Percentiles rank a stretch among this genome's conserved stretches.
phyloP scores from a whole-genome alignment of 2,888 invertebrate species.

The Hirtodrosophila histrioides region DNA sequence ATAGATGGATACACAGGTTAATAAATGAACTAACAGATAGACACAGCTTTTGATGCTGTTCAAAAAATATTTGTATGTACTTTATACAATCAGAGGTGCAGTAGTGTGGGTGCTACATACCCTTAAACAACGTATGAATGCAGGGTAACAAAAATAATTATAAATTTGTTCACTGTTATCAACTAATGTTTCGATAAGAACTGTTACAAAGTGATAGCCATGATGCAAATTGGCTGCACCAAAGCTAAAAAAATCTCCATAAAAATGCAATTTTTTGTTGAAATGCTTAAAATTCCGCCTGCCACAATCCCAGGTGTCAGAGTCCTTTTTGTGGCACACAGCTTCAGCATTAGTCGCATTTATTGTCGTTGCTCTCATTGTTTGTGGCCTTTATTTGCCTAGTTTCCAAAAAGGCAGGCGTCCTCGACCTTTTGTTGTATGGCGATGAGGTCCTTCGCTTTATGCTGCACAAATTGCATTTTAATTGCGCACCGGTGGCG shows the following conservation, averaged over 20 bases:
- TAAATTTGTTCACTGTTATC: too few species aligned
- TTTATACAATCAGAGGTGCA: too few species aligned
- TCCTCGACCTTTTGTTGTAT: slow-evolving; percentile 30
- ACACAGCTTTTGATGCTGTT: too few species aligned
- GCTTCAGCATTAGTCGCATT: slow-evolving; percentile 24
- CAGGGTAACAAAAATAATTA: too few species aligned
- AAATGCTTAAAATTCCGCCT: slow-evolving; percentile 8
- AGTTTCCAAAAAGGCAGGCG: slow-evolving; percentile 19
- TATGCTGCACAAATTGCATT: slow-evolving; percentile 69
- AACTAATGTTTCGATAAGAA: background rate
- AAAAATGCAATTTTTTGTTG: slow-evolving; percentile 32
- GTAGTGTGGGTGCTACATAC: too few species aligned
- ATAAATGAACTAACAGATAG: too few species aligned
- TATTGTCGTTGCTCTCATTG: slow-evolving; percentile 33
- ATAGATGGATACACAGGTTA: too few species aligned
- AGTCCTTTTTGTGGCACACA: slow-evolving; percentile 8
- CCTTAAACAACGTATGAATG: too few species aligned
- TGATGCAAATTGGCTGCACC: slow-evolving; percentile 8
- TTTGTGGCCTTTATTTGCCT: slow-evolving; percentile 32
- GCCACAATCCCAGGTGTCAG: slow-evolving; percentile 19
- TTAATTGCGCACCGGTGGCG: slow-evolving; percentile 63
- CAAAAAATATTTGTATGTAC: too few species aligned
- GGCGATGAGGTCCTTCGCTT: slow-evolving; percentile 38
- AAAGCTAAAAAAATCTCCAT: slow-evolving; percentile 2
- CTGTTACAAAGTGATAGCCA: background rate